These are phyloP conservation scores for Subacronicta megacephala DNA, from an alignment of 2,888 invertebrate genomes.

Conservation along the genomic window DNA sequence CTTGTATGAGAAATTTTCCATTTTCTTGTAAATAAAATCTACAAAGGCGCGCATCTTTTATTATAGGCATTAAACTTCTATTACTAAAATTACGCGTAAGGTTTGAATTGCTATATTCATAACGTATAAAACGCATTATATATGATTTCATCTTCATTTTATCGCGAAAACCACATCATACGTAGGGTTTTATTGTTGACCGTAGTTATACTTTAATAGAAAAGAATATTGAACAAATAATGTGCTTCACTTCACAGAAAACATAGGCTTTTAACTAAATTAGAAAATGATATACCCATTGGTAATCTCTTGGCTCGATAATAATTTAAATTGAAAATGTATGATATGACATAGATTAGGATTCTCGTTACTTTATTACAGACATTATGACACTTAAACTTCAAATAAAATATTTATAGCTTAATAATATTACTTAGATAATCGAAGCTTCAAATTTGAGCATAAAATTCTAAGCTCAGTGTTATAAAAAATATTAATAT, in stretches of 20 bases:
- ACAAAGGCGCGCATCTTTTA: slow-evolving; percentile 18
- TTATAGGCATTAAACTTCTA: slow-evolving; percentile 13
- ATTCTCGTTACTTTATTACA: slow-evolving; percentile 10
- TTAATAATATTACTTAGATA: slow-evolving; percentile 28
- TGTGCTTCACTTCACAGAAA: background rate
- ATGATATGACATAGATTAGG: background rate
- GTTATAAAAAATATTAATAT: slow-evolving; percentile 44
- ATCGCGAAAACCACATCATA: slow-evolving; percentile 18
- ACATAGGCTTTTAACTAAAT: slow-evolving; percentile 26
- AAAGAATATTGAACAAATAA: slow-evolving; percentile 2
- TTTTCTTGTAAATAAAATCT: slow-evolving; percentile 8
- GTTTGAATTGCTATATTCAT: slow-evolving; percentile 24
- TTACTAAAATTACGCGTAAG: slow-evolving; percentile 25
- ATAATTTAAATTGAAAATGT: background rate
- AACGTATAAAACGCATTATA: slow-evolving; percentile 17
- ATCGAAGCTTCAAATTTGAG: too few species aligned
- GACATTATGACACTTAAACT: slow-evolving; percentile 9
- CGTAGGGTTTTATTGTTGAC: slow-evolving; percentile 7
- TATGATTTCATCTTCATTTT: slow-evolving; percentile 30
- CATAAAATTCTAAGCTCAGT: slow-evolving; percentile 30
- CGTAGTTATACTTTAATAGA: background rate
- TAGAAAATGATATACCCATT: slow-evolving; percentile 3
- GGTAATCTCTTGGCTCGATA: too few species aligned
- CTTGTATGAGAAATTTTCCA: background rate
- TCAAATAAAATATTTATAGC: slow-evolving; percentile 13